Evolutionary conservation across 1,140 invertebrate genomes (phyloP).

Genomic region (Drosophila parabipectinata): DNA sequence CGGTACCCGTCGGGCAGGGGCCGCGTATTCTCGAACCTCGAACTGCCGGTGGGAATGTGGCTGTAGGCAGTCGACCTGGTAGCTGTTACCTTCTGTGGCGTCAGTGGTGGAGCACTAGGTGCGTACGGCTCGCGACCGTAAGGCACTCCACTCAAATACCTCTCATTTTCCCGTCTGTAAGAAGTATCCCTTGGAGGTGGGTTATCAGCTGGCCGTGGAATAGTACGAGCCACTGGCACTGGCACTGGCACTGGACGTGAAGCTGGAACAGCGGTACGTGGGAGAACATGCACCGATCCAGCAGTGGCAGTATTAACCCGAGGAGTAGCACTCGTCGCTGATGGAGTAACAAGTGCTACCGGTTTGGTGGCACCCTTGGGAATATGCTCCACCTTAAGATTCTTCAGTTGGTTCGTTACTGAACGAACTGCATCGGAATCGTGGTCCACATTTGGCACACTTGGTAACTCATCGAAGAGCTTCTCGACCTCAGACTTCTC

Average conservation of each 20-base stretch:
- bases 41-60: conserved; percentile 29
- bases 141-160: conserved; percentile 10
- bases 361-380: background rate
- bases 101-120: conserved; percentile 11
- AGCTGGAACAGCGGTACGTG: background rate
- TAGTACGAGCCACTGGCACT: background rate
- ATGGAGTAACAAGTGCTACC: background rate
- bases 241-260: background rate
- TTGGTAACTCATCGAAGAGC: conserved; percentile 61
- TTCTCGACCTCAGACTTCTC: conserved; percentile 48
- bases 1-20: conserved; percentile 16
- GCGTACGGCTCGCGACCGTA: conserved; percentile 5
- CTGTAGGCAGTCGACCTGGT: conserved; percentile 16
- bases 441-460: conserved; percentile 45
- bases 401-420: conserved; percentile 31
- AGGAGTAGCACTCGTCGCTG: background rate
- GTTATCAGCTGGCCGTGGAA: background rate
- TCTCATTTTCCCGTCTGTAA: background rate
- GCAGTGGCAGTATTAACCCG: background rate
- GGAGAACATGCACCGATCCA: background rate
- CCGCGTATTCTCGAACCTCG: conserved; percentile 20
- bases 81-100: background rate
- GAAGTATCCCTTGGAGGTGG: background rate
- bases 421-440: conserved; percentile 29
- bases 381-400: conserved; percentile 17